Base-by-base conservation (phyloP, 2,888 invertebrate species). In the Epinotia brunnichana region DNA sequence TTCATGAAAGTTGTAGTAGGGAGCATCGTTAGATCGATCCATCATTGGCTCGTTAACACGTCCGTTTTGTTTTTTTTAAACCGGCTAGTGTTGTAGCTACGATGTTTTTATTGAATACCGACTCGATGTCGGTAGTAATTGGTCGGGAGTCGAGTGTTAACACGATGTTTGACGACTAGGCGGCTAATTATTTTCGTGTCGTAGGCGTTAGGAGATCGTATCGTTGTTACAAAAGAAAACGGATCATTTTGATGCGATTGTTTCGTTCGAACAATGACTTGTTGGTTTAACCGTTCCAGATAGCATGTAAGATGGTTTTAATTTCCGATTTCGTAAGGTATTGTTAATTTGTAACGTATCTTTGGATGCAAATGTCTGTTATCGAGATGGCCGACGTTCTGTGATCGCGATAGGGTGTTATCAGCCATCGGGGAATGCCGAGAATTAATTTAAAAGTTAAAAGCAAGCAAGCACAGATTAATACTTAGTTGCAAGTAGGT, bases 161-260 rank as follows among this genome's bases (percentile, higher is more conserved):
- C 92, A 91, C 87, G 85, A 85, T 91, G 91, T 92, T 91, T 86
- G 88, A 87, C 86, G 90, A 86, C 85, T 88, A 83, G 84, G 83
- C 81, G 85, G 90, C 90, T 92, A 92, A 92, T 92, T 92, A 92
- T 92, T 92, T 92, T 90, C 88, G 84, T 90, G 90, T 91, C 87
- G 90, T 90, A 89, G 90, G 89, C 90, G 90, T 87, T 84, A 80
- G 84, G 79, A 86, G 91, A 91, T 91, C 78, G 77, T 87, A 91
- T 91, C 90, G 80, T 74, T 74, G 79, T 82, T 82, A 81, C 80
- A 83, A 85, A 87, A 87, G 82, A 86, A 87, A 88, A 90, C 87
- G 84, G 85, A 86, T 88, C 87, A 84, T 85, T 85, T 82, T 85
- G 85, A 84, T 82, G 82, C 79, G 82, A 82, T 80, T 78, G 79